phyloP scores from a whole-genome alignment of 2,797 vertebrate genomes.

The Sphenodon punctatus region DNA sequence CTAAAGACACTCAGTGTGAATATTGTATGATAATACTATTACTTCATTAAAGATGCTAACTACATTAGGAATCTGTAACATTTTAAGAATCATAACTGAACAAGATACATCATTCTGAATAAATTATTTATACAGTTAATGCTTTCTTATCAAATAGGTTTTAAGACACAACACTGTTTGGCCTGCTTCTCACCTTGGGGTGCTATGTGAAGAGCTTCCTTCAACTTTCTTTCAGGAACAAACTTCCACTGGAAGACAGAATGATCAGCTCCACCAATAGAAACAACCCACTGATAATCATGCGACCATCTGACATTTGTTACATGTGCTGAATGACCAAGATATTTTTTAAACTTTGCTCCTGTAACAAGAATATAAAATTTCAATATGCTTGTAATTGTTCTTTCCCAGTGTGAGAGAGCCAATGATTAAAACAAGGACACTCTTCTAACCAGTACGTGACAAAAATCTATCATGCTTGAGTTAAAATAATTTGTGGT shows the following conservation, averaged over 20 bases:
- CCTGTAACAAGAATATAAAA: slow-evolving; percentile 78
- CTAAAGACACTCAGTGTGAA: no score
- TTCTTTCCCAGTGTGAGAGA: no score
- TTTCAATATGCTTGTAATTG: neutral
- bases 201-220: slow-evolving; percentile 92
- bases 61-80: neutral
- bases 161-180: neutral
- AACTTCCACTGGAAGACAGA: slow-evolving; percentile 99
- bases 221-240: slow-evolving; percentile 92
- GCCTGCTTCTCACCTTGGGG: slow-evolving; percentile 84
- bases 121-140: neutral
- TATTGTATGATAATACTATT: no score
- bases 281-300: slow-evolving; percentile 98
- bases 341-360: slow-evolving; percentile 97
- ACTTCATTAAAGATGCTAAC: rapidly evolving
- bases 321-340: slow-evolving; percentile 97
- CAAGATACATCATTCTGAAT: neutral
- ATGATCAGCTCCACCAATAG: slow-evolving; percentile 96
- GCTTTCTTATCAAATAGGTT: neutral
- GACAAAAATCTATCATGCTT: neutral
- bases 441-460: neutral
- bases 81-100: neutral
- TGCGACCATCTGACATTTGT: slow-evolving; percentile 97
- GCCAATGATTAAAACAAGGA: neutral
- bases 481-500: neutral